Percentiles rank a stretch among this genome's conserved stretches.
Conservation (phyloP, 2,888 invertebrate genomes). For the Parelbella ahira region DNA sequence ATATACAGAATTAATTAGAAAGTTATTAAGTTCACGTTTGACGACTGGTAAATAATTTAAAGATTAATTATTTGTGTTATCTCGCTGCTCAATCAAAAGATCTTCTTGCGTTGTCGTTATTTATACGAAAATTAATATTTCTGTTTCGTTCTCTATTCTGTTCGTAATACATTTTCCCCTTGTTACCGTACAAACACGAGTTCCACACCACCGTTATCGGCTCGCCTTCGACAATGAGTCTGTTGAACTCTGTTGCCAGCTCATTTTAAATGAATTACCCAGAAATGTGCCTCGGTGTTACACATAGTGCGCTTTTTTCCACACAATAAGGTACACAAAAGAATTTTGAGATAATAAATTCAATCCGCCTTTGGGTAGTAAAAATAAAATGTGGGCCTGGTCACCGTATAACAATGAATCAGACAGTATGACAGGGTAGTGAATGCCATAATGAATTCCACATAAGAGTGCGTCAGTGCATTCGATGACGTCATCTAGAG, state of each 20-base stretch:
- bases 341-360: constrained; percentile 28
- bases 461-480: constrained; percentile 52
- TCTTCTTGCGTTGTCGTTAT: constrained; percentile 4
- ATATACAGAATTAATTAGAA: constrained; percentile 7
- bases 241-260: constrained; percentile 42
- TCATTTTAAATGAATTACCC: constrained; percentile 40
- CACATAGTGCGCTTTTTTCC: constrained; percentile 29
- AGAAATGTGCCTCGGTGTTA: constrained; percentile 38
- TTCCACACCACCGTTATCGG: constrained; percentile 38
- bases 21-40: constrained; percentile 7
- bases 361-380: constrained; percentile 36
- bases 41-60: constrained; percentile 9
- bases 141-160: too few species aligned
- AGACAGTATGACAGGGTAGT: constrained; percentile 47
- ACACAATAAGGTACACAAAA: constrained; percentile 26
- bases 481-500: constrained; percentile 65
- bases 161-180: constrained; percentile 12
- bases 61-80: constrained; percentile 7
- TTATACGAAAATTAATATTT: constrained; percentile 2
- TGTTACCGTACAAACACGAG: constrained; percentile 10
- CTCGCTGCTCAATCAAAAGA: background rate
- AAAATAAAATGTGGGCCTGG: constrained; percentile 42
- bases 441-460: constrained; percentile 50
- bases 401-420: constrained; percentile 56
- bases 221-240: constrained; percentile 37